Evolutionary conservation across 2,797 vertebrate genomes (phyloP).

Genomic region (Silurus lanzhouensis): DNA sequence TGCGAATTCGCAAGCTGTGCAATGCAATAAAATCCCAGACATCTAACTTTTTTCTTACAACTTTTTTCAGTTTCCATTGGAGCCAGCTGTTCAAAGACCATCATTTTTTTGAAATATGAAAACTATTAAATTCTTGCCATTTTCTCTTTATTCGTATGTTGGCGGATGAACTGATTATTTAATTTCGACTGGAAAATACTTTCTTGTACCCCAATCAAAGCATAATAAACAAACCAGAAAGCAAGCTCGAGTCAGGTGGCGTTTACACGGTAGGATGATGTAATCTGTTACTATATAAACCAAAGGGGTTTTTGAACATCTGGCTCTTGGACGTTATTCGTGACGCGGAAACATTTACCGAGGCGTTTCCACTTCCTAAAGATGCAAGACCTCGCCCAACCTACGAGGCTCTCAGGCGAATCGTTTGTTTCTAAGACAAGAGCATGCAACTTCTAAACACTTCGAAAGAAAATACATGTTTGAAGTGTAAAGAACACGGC

Average conservation of each 20-base stretch:
- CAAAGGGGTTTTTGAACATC: slow-evolving; percentile 26
- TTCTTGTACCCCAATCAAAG: background rate
- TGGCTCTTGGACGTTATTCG: background rate
- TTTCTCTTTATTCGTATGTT: background rate
- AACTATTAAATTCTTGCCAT: background rate
- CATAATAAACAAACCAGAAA: no score
- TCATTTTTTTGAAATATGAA: background rate
- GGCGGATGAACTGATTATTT: background rate
- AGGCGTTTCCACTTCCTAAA: background rate
- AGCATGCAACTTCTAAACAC: background rate
- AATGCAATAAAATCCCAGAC: background rate
- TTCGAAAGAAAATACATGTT: no score
- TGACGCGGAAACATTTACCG: background rate
- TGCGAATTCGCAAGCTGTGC: background rate
- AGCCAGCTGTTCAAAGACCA: slow-evolving; percentile 30
- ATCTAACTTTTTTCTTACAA: background rate
- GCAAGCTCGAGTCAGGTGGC: no score
- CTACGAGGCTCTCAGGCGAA: background rate
- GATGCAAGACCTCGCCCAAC: background rate
- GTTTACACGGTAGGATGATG: no score
- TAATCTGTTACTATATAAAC: background rate
- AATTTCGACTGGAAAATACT: background rate
- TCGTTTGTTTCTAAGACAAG: background rate
- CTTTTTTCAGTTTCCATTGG: background rate
- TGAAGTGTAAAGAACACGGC: background rate